Evolutionary conservation across 2,113 vertebrate species (phyloP), one percentile per base, ranked within the genome.

Genomic region (Pelobates fuscus): DNA sequence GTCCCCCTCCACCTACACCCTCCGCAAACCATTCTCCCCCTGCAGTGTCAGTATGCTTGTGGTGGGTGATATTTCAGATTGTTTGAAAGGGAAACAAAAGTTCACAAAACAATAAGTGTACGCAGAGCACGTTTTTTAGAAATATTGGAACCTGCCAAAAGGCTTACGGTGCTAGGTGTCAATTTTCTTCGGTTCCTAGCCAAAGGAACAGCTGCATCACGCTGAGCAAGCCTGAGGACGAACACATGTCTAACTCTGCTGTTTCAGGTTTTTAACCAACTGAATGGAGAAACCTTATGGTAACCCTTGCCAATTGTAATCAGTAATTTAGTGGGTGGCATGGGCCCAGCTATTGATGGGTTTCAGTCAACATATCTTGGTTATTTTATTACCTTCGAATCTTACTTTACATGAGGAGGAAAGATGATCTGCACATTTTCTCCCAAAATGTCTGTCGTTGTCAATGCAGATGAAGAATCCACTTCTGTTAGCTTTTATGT

Each of bases 131-230:
- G 62, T 57, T 20, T 79, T 49, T 69, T 57, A 60, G 55, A 32
- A 69, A 73, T 37, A 14, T 0, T 69, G 77, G 65, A 0, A 1
- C 8, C 2, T 64, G 70, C 77, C 84, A 80, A 67, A 76, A 64
- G 77, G 75, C 60, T 76, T 70, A 67, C 0, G 1, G 70, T 79
- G 78, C 71, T 67, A 73, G 71, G 73, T 71, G 70, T 76, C 74
- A 61, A 61, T 23, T 0, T 2, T n/a, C 69, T 67, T 1, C 27
- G 57, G 76, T 76, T 60, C 63, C 62, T 3, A 0, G 55, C 76
- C 23, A 77, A 3, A 8, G 0, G 25, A 70, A 79, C 84, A 86
- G 84, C 82, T 86, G 83, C 84, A 71, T 20, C 70, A 61, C 79
- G 66, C 68, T 0, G 0, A 71, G 73, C 26, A 83, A 68, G 76